Conservation (phyloP, 2,888 invertebrate genomes). For the Pyrrhia umbra region DNA sequence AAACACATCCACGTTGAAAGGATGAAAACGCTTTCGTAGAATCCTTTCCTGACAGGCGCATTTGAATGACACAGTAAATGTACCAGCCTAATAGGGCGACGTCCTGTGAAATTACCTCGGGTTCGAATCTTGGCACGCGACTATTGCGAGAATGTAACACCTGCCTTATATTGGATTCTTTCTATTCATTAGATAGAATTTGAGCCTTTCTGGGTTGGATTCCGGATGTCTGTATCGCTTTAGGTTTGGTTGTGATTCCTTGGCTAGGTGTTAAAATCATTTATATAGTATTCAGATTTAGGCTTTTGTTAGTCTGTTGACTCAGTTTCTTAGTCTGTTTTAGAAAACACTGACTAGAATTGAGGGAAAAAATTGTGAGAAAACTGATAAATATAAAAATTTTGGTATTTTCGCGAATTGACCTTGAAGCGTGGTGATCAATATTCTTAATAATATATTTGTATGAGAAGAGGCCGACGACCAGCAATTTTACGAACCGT, state of each 20-base stretch:
- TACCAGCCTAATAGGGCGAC: conserved; percentile 23
- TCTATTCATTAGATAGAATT: conserved; percentile 29
- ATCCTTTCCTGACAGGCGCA: conserved; percentile 34
- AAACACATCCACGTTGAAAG: conserved; percentile 27
- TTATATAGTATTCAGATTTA: neutral
- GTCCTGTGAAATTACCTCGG: conserved; percentile 25
- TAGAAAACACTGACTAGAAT: too few relatives aligned
- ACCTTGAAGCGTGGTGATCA: too few relatives aligned
- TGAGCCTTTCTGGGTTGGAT: conserved; percentile 6
- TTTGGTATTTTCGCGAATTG: too few relatives aligned
- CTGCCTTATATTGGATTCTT: conserved; percentile 21
- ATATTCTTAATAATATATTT: too few relatives aligned
- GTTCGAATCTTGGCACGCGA: conserved; percentile 20
- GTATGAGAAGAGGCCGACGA: too few relatives aligned
- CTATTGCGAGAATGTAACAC: conserved; percentile 19
- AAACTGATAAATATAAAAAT: too few relatives aligned
- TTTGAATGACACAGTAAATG: conserved; percentile 50
- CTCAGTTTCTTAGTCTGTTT: too few relatives aligned
- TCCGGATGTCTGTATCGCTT: neutral
- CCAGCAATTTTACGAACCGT: too few relatives aligned
- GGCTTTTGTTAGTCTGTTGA: neutral
- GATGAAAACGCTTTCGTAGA: conserved; percentile 19
- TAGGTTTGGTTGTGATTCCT: neutral
- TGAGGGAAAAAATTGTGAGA: too few relatives aligned
- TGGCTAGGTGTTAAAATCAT: neutral